Base-by-base conservation (phyloP, 2,113 vertebrate genomes). In the Muntiacus muntjak region DNA sequence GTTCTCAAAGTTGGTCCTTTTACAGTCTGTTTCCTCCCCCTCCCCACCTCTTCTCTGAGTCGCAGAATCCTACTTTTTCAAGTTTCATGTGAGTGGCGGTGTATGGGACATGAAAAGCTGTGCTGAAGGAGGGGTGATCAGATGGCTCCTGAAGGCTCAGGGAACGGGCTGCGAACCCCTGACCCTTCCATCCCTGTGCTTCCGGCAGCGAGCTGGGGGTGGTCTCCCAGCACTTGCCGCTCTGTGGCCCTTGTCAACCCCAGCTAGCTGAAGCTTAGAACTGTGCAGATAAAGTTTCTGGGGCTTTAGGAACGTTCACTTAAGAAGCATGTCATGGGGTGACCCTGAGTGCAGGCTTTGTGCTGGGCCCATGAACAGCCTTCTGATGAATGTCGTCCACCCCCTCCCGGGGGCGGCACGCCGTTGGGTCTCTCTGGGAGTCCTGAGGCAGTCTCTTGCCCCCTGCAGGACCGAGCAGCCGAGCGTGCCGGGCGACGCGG, bases 381-480 rank as follows among this genome's bases (percentile, higher is more conserved):
- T 26, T 28, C 2, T 19, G 17, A 57, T 43, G 8, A 5, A 21
- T 0, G 4, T 76, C 2, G 6, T 9, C 58, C 54, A 64, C 40
- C 1, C 23, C 36, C 50, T 30, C 3, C 3, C 2, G 0, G 76
- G 58, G 45, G 50, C 55, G 30, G 1, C 14, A 0, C 0, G 0
- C 6, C 6, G 28, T 40, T 58, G 4, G 5, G 6, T 17, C 26
- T 50, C 76, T 43, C 43, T 3, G 25, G 25, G 7, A 33, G 93
- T 67, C 83, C 89, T 97, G 92, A 93, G 10, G 79, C 30, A 50
- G 25, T 95, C 88, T 97, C 96, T 98, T 97, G 28, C 95, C 78
- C 95, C 40, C 36, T 43, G 28, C 95, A 99, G 99, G 99, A 98
- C 98, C 94, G 99, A 99, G 95, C 99, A 99, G 98, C 99, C 98